Percentiles rank a stretch among this genome's conserved stretches.
These are phyloP conservation scores for Calcarius ornatus DNA, from an alignment of 2,113 vertebrate species.

Conservation along the genomic window DNA sequence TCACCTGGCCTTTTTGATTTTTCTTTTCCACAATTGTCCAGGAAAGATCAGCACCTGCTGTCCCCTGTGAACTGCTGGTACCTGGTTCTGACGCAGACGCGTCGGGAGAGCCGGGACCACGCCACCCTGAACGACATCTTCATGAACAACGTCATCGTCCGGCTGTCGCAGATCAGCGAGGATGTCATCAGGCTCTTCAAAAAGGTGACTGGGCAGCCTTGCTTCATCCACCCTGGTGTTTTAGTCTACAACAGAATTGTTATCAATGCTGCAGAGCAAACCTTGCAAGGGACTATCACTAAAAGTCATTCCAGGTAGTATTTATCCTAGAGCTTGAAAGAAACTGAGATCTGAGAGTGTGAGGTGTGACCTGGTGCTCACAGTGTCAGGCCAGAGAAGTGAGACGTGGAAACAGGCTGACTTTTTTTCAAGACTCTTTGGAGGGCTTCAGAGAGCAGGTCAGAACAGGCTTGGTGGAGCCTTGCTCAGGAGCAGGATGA, in stretches of 20 bases:
- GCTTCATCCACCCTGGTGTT: neutral
- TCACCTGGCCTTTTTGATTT: neutral
- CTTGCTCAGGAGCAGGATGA: neutral
- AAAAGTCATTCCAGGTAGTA: neutral
- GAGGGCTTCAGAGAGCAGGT: neutral
- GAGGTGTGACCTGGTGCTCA: neutral
- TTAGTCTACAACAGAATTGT: neutral
- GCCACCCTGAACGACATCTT: slow-evolving; percentile 97
- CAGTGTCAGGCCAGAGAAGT: neutral
- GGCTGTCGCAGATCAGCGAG: slow-evolving; percentile 94
- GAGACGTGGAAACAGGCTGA: neutral
- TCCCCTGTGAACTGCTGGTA: slow-evolving; percentile 99
- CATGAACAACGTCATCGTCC: slow-evolving; percentile 96
- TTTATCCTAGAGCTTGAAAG: neutral
- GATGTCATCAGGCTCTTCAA: slow-evolving; percentile 99
- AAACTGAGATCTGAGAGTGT: neutral
- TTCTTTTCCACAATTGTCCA: slow-evolving; percentile 24
- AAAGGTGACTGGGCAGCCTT: slow-evolving; percentile 77
- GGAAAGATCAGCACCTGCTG: slow-evolving; percentile 95
- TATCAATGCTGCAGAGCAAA: neutral
- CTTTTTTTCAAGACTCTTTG: neutral
- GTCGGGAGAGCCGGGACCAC: slow-evolving; percentile 93
- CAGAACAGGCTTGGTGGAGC: neutral
- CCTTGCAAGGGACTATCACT: neutral
- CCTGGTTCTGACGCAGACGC: slow-evolving; percentile 93